A percentile compares a stretch with the other conserved stretches of the same genome.
Conservation (phyloP, 2,113 vertebrate species). For the Pedionomus torquatus region DNA sequence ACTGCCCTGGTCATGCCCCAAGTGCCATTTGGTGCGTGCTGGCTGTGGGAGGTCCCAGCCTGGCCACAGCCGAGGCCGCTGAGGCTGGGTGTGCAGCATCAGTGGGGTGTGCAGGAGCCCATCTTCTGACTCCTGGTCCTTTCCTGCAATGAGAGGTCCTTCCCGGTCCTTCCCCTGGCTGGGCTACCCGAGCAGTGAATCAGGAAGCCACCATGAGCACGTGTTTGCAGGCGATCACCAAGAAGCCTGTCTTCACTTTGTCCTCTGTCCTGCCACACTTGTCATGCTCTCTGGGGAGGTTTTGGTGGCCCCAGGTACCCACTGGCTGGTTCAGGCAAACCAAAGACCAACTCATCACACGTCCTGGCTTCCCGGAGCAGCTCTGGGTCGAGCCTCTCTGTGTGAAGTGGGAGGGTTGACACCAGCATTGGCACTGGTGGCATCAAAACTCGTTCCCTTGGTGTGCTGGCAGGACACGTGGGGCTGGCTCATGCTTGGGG, state of each 20-base stretch:
- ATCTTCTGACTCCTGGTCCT: not conserved
- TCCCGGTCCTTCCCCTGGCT: too few species aligned
- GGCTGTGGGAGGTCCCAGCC: not conserved
- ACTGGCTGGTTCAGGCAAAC: not conserved
- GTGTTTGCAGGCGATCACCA: not conserved
- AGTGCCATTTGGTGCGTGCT: not conserved
- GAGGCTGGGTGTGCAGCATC: not conserved
- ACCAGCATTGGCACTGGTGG: not conserved
- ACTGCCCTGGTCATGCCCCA: not conserved
- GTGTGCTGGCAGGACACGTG: rapidly evolving
- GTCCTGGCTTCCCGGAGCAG: not conserved
- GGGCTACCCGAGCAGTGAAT: not conserved
- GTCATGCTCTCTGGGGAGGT: not conserved
- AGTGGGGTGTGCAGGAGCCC: rapidly evolving
- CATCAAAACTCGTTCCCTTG: not conserved
- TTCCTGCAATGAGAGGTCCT: not conserved
- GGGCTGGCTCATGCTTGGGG: not conserved
- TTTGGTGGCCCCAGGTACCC: not conserved
- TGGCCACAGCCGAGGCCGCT: not conserved
- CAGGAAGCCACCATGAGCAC: not conserved
- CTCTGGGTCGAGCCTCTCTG: not conserved
- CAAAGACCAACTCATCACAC: not conserved
- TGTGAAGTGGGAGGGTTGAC: rapidly evolving
- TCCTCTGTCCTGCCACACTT: not conserved
- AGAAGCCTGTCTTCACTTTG: not conserved